Conservation (phyloP, 2,888 invertebrate species). For the Bombylius major region DNA sequence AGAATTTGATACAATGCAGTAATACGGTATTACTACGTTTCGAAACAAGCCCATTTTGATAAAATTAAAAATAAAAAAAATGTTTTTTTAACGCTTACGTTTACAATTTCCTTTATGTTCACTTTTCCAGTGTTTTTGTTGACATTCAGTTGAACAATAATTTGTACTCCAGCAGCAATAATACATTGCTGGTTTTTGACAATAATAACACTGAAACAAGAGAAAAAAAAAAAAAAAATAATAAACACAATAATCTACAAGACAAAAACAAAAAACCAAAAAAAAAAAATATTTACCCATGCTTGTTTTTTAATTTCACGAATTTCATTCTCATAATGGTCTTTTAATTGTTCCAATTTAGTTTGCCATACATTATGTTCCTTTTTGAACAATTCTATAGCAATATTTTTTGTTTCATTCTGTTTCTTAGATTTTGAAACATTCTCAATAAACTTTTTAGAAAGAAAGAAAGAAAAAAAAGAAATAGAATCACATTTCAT, state of each 20-base stretch:
- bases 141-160: conserved; percentile 72
- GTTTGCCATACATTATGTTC: conserved; percentile 16
- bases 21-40: too few relatives aligned
- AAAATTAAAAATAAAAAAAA: background rate
- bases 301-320: conserved; percentile 65
- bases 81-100: background rate
- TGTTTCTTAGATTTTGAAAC: too few relatives aligned
- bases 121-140: conserved; percentile 67
- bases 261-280: conserved; percentile 22
- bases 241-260: too few relatives aligned
- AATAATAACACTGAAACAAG: conserved; percentile 57
- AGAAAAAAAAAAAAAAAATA: too few relatives aligned
- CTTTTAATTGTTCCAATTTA: conserved; percentile 44
- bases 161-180: conserved; percentile 85
- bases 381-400: too few relatives aligned
- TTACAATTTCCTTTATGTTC: conserved; percentile 63
- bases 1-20: too few relatives aligned
- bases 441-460: too few relatives aligned
- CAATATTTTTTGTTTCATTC: too few relatives aligned
- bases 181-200: conserved; percentile 72
- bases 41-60: too few relatives aligned
- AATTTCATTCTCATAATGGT: conserved; percentile 51
- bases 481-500: too few relatives aligned
- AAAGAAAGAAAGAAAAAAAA: too few relatives aligned
- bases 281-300: conserved; percentile 44